Percentiles rank a stretch among this genome's conserved stretches.
Evolutionary conservation across 1,140 invertebrate genomes (phyloP).

Genomic region (Proctacanthus coquilletti): DNA sequence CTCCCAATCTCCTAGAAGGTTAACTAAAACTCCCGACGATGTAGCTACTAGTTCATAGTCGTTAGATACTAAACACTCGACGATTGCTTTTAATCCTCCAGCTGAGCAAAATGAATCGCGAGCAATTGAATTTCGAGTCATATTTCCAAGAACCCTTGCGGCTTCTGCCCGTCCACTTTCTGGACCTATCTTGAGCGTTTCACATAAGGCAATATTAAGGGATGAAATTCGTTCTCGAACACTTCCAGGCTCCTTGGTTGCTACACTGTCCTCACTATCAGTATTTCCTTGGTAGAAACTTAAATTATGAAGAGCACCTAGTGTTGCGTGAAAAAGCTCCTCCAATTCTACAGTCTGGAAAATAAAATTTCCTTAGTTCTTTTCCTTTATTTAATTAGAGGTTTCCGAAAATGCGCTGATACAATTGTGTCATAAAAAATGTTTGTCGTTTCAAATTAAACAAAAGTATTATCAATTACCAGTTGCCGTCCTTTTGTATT

Average conservation of each 20-base stretch:
- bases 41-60: slow-evolving; percentile 26
- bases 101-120: slow-evolving; percentile 22
- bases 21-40: slow-evolving; percentile 26
- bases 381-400: no score
- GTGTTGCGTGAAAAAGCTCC: slow-evolving; percentile 24
- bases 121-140: slow-evolving; percentile 25
- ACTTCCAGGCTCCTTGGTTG: neutral
- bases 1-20: slow-evolving; percentile 25
- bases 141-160: slow-evolving; percentile 28
- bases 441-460: neutral
- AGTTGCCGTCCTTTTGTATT: slow-evolving; percentile 8
- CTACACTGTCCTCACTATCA: neutral
- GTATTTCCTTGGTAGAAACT: slow-evolving; percentile 23
- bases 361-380: no score
- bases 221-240: slow-evolving; percentile 2
- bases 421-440: neutral
- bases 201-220: slow-evolving; percentile 11
- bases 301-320: slow-evolving; percentile 27
- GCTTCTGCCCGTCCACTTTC: slow-evolving; percentile 16
- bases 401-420: neutral
- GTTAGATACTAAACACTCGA: slow-evolving; percentile 12
- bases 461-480: slow-evolving; percentile 2
- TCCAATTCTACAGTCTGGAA: slow-evolving; percentile 14
- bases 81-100: slow-evolving; percentile 20
- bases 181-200: slow-evolving; percentile 12